Base-by-base conservation (phyloP, 2,888 invertebrate genomes). In the Tethea ocularis region DNA sequence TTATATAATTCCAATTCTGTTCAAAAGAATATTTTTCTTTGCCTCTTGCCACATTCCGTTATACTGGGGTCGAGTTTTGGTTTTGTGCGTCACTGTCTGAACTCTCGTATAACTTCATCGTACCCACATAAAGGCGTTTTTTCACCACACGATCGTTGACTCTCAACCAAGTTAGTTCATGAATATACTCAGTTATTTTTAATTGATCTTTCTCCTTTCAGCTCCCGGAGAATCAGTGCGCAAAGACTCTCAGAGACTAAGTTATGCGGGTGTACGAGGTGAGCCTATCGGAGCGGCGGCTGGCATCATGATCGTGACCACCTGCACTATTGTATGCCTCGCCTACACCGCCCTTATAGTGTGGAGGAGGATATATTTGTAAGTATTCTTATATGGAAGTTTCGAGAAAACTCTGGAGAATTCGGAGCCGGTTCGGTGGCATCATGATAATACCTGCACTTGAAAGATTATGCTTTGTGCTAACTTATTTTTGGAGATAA, bases 281-380 rank as follows among this genome's bases (percentile, higher is more conserved):
- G 89, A 88, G 68, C 86, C 88, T 0, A 73, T 87, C 29, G 89
- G 87, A 7, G 75, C 82, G 4, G 91, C 91, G 0, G 92, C 91
- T 0, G 90, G 87, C 26, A 88, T 93, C 72, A 91, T 92, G 91
- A 83, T 92, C 4, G 77, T 87, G 23, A 83, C 89, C 64, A 92
- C 91, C 2, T 87, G 87, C 78, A 84, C 79, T 68, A 86, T 93
- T 66, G 88, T 92, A 7, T 83, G 84, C 62, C 66, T 90, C 65
- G 90, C 89, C 1, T 93, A 93, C 79, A 83, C 85, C 15, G 80
- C 83, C 0, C 88, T 93, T 59, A 80, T 93, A 52, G 85, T 91
- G 5, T 93, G 91, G 91, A 83, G 91, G 67, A 77, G 89, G 72
- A 86, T 89, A 80, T 91, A 91, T 69, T 68, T 93, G 92, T 93